A percentile compares a stretch with the other conserved stretches of the same genome.
Conservation (phyloP, 2,797 vertebrate species). For the Poeciliopsis paucimaculata region DNA sequence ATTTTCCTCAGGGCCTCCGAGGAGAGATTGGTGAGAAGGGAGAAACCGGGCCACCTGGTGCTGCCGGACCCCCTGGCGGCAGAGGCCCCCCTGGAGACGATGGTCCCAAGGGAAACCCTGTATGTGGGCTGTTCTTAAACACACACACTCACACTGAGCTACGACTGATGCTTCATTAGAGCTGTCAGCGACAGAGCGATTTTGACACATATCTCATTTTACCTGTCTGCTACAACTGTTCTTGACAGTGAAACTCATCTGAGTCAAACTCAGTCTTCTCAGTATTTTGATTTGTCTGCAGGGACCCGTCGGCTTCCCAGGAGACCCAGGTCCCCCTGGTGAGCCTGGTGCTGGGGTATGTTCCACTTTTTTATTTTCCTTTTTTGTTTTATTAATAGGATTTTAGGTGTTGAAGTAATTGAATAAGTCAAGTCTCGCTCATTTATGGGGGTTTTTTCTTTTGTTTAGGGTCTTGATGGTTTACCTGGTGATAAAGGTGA, state of each 20-base stretch:
- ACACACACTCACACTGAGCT: conserved; percentile 10
- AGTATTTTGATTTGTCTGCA: conserved; percentile 53
- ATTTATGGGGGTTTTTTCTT: conserved; percentile 18
- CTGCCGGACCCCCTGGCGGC: conserved; percentile 91
- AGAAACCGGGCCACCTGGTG: conserved; percentile 93
- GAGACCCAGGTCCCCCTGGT: conserved; percentile 97
- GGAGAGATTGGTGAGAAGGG: conserved; percentile 97
- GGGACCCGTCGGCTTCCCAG: conserved; percentile 97
- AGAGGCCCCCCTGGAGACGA: conserved; percentile 96
- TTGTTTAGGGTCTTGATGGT: conserved; percentile 90
- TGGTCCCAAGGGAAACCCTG: conserved; percentile 96
- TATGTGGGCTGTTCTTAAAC: conserved; percentile 73
- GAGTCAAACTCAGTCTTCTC: conserved; percentile 44
- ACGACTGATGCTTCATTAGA: conserved; percentile 36
- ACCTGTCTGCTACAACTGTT: conserved; percentile 38
- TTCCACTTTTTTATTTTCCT: conserved; percentile 55
- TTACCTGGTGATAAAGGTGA: conserved; percentile 94
- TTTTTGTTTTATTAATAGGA: neutral
- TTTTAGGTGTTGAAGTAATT: neutral
- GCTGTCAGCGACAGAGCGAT: conserved; percentile 27
- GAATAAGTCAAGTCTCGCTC: neutral
- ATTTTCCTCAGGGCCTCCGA: conserved; percentile 86
- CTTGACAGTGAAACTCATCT: conserved; percentile 49
- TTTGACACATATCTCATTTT: conserved; percentile 34
- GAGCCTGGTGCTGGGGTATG: conserved; percentile 94